Conservation (phyloP, 2,113 vertebrate genomes). For the Monopterus albus region DNA sequence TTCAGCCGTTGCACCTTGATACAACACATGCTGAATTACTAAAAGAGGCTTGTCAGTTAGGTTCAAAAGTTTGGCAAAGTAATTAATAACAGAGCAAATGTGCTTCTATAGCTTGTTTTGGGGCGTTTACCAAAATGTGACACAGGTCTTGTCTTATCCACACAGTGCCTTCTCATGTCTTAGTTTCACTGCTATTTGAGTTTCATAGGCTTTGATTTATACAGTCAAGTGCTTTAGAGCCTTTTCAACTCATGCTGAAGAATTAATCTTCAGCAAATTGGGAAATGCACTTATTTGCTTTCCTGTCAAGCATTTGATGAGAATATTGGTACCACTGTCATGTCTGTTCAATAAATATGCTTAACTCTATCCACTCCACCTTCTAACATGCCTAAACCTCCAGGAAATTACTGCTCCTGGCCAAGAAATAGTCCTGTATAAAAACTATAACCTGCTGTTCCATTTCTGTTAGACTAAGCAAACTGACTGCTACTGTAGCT, state of each 20-base stretch:
- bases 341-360: not conserved
- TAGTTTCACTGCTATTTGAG: not conserved
- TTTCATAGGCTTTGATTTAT: not conserved
- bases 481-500: no score
- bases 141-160: not conserved
- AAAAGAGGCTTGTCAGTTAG: no score
- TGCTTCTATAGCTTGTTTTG: not conserved
- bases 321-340: no score
- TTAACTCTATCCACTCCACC: no score
- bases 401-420: no score
- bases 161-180: not conserved
- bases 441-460: no score
- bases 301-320: no score
- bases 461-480: no score
- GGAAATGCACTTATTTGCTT: no score
- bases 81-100: not conserved
- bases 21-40: not conserved
- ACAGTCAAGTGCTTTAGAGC: not conserved
- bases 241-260: not conserved
- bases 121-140: not conserved
- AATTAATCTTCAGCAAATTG: no score
- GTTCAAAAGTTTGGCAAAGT: not conserved
- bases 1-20: slow-evolving; percentile 26
- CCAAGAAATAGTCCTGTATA: no score
- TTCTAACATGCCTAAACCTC: no score